Evolutionary conservation across 2,113 vertebrate species (phyloP).

Genomic region (Tylochromis polylepis): DNA sequence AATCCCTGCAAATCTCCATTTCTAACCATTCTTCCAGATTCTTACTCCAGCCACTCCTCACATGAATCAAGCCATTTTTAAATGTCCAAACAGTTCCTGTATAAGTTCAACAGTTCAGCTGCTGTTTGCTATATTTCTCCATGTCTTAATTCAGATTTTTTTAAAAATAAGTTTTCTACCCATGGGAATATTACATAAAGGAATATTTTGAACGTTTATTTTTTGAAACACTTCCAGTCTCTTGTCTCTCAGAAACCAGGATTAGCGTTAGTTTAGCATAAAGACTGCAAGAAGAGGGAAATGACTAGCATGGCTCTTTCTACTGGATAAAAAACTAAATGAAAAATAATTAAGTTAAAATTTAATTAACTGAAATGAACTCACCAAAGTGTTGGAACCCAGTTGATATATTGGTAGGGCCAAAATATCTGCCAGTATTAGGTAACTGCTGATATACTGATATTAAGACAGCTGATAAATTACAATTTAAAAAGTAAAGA

Average conservation of each 20-base stretch:
- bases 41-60: not conserved
- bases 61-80: not conserved
- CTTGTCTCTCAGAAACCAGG: not conserved
- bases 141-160: not conserved
- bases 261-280: not conserved
- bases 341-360: not conserved
- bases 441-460: not conserved
- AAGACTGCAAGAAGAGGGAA: not conserved
- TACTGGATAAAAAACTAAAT: not conserved
- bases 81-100: not conserved
- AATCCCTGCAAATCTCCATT: not conserved
- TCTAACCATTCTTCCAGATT: constrained; percentile 4
- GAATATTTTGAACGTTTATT: not conserved
- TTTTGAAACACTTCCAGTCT: not conserved
- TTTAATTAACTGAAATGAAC: not conserved
- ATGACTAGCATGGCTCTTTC: not conserved
- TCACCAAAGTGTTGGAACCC: not conserved
- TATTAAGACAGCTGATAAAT: not conserved
- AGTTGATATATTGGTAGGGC: not conserved
- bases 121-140: not conserved
- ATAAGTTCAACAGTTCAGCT: not conserved
- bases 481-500: not conserved
- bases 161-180: accelerated
- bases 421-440: not conserved
- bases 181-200: not conserved